Conservation (phyloP, 2,113 vertebrate species). For the Pristiophorus japonicus region DNA sequence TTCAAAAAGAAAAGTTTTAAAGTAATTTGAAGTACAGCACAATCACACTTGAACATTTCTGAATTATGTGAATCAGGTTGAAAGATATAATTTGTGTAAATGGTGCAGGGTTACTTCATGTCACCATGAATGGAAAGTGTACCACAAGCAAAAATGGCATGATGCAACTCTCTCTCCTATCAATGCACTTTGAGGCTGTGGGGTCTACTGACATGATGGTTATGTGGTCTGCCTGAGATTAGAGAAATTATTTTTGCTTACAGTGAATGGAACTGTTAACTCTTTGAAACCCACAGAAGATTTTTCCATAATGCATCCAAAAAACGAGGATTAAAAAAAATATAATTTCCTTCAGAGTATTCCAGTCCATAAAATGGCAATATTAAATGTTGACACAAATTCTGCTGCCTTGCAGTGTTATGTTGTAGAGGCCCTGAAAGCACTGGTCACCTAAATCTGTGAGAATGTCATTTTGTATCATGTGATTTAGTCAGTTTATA, state of each 20-base stretch:
- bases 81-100: conserved; percentile 31
- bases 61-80: conserved; percentile 10
- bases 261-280: neutral
- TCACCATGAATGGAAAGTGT: neutral
- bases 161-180: neutral
- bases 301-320: neutral
- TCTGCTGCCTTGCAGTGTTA: neutral
- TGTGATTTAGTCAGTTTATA: conserved; percentile 26
- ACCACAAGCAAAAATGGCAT: conserved; percentile 2
- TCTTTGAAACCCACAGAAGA: neutral
- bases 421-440: neutral
- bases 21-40: conserved; percentile 15
- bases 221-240: neutral
- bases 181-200: neutral
- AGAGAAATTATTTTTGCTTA: conserved; percentile 16
- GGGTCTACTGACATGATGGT: neutral
- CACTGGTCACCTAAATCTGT: neutral
- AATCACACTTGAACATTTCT: neutral
- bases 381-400: neutral
- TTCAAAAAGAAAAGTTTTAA: conserved; percentile 35
- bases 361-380: neutral
- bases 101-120: neutral
- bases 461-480: conserved; percentile 28
- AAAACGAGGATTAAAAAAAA: neutral
- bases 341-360: neutral